Conservation (phyloP, 1,140 invertebrate genomes). For the Cotesia vestalis region DNA sequence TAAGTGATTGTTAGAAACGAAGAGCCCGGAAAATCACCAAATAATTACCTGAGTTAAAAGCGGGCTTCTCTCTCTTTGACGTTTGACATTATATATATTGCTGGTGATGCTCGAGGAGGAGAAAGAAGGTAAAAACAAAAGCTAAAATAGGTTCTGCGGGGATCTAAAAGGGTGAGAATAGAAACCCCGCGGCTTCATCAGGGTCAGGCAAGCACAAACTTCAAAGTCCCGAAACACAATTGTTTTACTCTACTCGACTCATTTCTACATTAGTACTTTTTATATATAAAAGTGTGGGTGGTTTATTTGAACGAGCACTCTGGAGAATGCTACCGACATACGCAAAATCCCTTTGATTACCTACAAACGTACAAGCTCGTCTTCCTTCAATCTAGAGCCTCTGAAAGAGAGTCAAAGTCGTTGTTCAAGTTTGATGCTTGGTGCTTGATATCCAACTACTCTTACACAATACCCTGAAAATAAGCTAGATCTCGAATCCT, state of each 20-base stretch:
- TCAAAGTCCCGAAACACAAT: conserved; percentile 56
- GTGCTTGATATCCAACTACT: conserved; percentile 19
- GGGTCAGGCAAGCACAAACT: conserved; percentile 42
- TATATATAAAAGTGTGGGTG: conserved; percentile 7
- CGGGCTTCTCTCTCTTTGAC: not conserved
- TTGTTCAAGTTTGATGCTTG: conserved; percentile 20
- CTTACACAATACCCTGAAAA: not conserved
- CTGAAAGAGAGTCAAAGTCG: too few relatives aligned
- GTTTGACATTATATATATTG: not conserved
- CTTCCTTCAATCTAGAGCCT: conserved; percentile 24
- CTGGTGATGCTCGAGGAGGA: not conserved
- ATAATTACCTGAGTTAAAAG: not conserved
- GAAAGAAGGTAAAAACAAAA: not conserved
- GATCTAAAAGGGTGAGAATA: not conserved
- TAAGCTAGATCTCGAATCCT: conserved; percentile 6
- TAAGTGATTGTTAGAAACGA: too few relatives aligned
- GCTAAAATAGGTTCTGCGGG: too few relatives aligned
- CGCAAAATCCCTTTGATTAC: conserved; percentile 52
- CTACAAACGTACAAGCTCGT: conserved; percentile 41
- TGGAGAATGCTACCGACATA: conserved; percentile 45
- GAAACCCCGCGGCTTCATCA: conserved; percentile 28
- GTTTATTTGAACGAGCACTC: conserved; percentile 42
- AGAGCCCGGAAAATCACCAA: not conserved
- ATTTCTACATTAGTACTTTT: conserved; percentile 34
- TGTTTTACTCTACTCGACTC: conserved; percentile 50